Evolutionary conservation across 2,888 invertebrate genomes (phyloP).

Genomic region (Macaria notata): DNA sequence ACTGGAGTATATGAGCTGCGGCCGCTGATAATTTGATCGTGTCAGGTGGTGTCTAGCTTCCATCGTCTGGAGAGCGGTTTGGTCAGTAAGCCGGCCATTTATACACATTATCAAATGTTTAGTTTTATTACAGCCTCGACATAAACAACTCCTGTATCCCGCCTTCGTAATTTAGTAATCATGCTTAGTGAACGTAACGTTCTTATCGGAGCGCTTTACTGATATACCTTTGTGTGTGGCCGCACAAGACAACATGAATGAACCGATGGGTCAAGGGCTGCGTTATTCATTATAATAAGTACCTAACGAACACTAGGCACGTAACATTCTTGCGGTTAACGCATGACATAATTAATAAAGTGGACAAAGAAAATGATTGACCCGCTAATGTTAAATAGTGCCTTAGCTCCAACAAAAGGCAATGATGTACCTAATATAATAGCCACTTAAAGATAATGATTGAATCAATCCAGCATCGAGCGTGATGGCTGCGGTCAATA

Average conservation of each 20-base stretch:
- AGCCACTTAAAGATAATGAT: constrained; percentile 21
- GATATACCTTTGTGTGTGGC: background rate
- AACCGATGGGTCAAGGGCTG: constrained; percentile 16
- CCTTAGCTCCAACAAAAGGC: constrained; percentile 25
- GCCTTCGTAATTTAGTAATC: background rate
- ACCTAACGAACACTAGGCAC: background rate
- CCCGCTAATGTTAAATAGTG: background rate
- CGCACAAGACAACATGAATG: constrained; percentile 5
- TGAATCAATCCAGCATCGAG: constrained; percentile 15
- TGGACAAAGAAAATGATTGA: background rate
- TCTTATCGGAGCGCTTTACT: background rate
- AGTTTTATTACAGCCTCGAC: background rate
- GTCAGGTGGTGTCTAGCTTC: constrained; percentile 1
- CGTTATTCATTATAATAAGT: constrained; percentile 1
- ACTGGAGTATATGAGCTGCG: constrained; percentile 5
- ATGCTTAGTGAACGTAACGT: background rate
- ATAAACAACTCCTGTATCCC: background rate
- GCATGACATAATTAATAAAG: constrained; percentile 3
- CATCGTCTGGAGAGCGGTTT: background rate
- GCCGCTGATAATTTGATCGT: constrained; percentile 11
- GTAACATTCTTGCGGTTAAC: constrained; percentile 21
- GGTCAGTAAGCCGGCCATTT: background rate
- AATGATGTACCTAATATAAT: constrained; percentile 25
- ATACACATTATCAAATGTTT: background rate
- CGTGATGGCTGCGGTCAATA: constrained; percentile 26